phyloP scores from a whole-genome alignment of 2,113 vertebrate species.

The Plecotus auritus region DNA sequence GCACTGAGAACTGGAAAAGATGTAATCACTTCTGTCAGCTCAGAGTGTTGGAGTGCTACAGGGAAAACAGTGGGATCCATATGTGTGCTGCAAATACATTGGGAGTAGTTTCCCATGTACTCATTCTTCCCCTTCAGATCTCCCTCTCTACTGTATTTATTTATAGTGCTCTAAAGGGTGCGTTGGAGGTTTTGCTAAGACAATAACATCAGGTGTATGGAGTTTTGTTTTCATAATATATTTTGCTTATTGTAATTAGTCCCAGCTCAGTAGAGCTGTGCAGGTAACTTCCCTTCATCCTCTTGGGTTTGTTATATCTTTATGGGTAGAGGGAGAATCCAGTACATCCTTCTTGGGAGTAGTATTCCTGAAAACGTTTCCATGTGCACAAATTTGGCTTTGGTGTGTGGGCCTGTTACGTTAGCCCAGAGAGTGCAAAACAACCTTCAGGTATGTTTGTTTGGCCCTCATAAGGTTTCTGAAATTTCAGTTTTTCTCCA shows the following conservation, averaged over 20 bases:
- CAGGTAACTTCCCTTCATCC: constrained; percentile 9
- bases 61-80: neutral
- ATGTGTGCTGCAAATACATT: neutral
- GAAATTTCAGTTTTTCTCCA: neutral
- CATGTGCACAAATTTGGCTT: neutral
- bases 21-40: neutral
- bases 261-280: neutral
- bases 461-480: neutral
- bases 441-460: constrained; percentile 9
- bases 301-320: constrained; percentile 25
- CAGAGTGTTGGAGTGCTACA: neutral
- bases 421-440: neutral
- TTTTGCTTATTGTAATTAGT: constrained; percentile 59
- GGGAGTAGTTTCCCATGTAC: neutral
- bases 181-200: constrained; percentile 58
- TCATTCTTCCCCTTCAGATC: neutral
- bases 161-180: constrained; percentile 1
- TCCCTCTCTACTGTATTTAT: neutral
- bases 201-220: constrained; percentile 45
- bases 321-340: neutral
- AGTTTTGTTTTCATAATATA: constrained; percentile 51
- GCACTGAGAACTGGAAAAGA: constrained; percentile 42
- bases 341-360: neutral
- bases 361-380: neutral
- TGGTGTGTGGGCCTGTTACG: neutral